Base-by-base conservation (phyloP, 2,888 invertebrate species). In the Eurytoma adleriae region DNA sequence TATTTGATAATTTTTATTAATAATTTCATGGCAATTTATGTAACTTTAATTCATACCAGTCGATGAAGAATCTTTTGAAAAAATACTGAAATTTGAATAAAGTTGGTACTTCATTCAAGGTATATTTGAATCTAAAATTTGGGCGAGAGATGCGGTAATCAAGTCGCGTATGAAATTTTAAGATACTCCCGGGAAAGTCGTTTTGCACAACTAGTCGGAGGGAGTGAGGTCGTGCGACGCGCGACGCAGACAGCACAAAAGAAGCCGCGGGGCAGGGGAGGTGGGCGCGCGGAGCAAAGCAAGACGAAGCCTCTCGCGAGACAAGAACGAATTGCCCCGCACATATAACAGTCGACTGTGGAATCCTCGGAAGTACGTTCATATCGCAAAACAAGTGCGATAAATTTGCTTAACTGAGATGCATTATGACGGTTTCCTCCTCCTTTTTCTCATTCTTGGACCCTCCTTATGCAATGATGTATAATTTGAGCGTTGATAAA, bases 341-440 rank as follows among this genome's bases (percentile, higher is more conserved):
- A 27, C 24, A 24, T 80, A 61, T 68, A 76, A 69, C 52, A 66
- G 70, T 75, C 48, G 57, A 59, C 64, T 64, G n/a, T 48, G 20
- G 57, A 79, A 79, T 68, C n/a, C 74, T 70, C 68, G 52, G 12
- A 57, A 74, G 74, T 69, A 50, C 79, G 30, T 74, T 79, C 62
- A 69, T 74, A 74, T 79, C 57, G 69, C 69, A 69, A 79, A 73
- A 69, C 73, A 74, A 74, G 79, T 50, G 69, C 74, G 18, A 79
- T 79, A 79, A 79, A 74, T 79, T 79, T 64, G 48, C 62, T 69
- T 57, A 78, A 73, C 72, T 61, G 57, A 59, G 78, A 78, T 68
- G 54, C 68, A 68, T 73, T 62, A 68, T 61, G 54, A 16, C 24
- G 61, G 14, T 67, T 13, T 57, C 30, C 52, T 52, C 4, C 16